Base-by-base conservation (phyloP, 2,113 vertebrate species). In the Elephantulus edwardii region DNA sequence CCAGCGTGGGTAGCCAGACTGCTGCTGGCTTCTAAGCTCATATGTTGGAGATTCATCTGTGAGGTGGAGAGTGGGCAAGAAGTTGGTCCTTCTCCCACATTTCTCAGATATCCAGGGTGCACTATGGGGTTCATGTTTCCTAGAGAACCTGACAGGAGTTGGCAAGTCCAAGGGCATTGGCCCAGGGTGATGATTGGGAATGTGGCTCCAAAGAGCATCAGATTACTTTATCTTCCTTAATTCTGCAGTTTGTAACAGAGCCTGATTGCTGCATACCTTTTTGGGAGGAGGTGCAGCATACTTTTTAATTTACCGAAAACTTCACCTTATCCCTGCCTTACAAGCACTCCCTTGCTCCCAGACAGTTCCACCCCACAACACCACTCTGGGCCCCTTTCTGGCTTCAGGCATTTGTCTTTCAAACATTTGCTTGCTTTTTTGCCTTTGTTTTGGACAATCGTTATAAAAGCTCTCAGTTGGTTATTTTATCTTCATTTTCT, bases 371-470 rank as follows among this genome's bases (percentile, higher is more conserved):
- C 30, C 30, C 38, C 30, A 13, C 46, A 52, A 0, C 60, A 52
- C 7, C 66, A 52, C 46, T 64, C 24, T 70, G 28, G 22, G 33
- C 26, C 3, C n/a, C 33, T 35, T 62, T 81, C n/a, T 75, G 28
- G 9, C 62, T 35, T 66, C 33, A 42, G 33, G 0, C 44, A 44
- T 56, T 81, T 40, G 72, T n/a, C 42, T 80, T 75, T 89, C 28
- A 35, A 19, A 30, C n/a, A 5, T 84, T 89, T 76, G 56, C 71
- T 83, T 80, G 44, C 75, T 79, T 46, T 89, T 85, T 75, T 85
- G 68, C 28, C 11, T 74, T 92, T 92, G 38, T 50, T 92, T 86
- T 93, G 80, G 56, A 33, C 89, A 70, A 90, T 88, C 52, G 50
- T 42, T 50, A 70, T 83, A 75, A 84, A 88, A 58, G 68, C 56